Evolutionary conservation across 2,113 vertebrate genomes (phyloP), one percentile per base, ranked within the genome.

Genomic region (Taurulus bubalis): DNA sequence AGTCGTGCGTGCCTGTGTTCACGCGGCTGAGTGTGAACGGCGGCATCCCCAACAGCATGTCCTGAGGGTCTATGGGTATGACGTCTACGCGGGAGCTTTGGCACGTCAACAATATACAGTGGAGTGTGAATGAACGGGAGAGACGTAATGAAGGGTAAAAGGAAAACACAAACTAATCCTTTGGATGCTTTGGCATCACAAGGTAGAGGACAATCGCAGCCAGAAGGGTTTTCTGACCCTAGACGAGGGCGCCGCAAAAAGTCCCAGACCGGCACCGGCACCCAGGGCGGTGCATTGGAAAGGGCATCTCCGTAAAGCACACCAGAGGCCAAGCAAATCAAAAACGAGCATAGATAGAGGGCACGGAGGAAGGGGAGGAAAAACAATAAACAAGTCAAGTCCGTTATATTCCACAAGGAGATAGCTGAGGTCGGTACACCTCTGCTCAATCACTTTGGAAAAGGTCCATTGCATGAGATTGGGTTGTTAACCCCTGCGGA

Each of bases 331-430:
- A 42, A 80, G 76, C 64, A 69, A 93, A 91, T 89, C 74, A 89
- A 85, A 92, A 88, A 89, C 82, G 87, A 89, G 73, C 77, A 53
- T 8, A 77, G 85, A 83, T 69, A 47, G 77, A 82, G 82, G 83
- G 85, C 79, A 85, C 24, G 20, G 34, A 71, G 26, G 26, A 86
- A 63, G 42, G 64, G 84, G 65, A 59, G 26, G 26, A 65, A 77
- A 86, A 89, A 91, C 87, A 90, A 91, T 88, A 84, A 89, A 89
- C 79, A 91, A 89, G 73, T 66, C 66, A 75, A 79, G 78, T 84
- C 55, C 16, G 81, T 85, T 85, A 28, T 73, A 71, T 74, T 90
- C 82, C 85, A 82, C 60, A 28, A 86, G 87, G 87, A 86, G 81
- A 89, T 80, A 22, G 79, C 69, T 47, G 79, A 91, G 90, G 90